These are phyloP conservation scores for Macrosteles quadrilineatus DNA, from an alignment of 1,140 invertebrate genomes.

Conservation along the genomic window DNA sequence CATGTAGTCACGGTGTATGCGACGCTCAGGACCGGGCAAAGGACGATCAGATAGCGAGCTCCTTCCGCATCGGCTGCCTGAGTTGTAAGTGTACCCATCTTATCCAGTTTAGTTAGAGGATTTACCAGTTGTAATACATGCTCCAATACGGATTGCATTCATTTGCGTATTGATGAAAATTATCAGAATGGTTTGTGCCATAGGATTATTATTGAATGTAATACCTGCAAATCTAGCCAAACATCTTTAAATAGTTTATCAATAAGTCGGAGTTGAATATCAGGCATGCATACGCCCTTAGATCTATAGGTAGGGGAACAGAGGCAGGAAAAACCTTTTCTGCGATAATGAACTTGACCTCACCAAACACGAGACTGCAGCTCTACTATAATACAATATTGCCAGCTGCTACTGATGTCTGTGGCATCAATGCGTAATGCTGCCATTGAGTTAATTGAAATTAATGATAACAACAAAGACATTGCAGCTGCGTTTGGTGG, in stretches of 20 bases:
- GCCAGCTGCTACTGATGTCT: conserved; percentile 27
- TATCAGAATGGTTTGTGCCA: conserved; percentile 7
- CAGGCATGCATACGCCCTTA: conserved; percentile 22
- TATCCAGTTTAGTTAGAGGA: neutral
- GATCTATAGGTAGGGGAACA: conserved; percentile 29
- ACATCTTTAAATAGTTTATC: neutral
- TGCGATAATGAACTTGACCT: conserved; percentile 26
- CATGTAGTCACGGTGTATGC: too few relatives aligned
- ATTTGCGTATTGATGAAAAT: neutral
- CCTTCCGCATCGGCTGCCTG: too few relatives aligned
- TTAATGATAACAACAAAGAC: conserved; percentile 27
- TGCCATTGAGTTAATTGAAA: conserved; percentile 20
- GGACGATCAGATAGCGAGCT: too few relatives aligned
- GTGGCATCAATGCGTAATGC: conserved; percentile 31
- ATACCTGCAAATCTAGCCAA: neutral
- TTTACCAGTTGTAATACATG: neutral
- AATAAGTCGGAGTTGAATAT: conserved; percentile 14
- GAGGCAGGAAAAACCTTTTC: conserved; percentile 31
- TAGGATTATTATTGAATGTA: neutral
- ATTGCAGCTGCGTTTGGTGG: conserved; percentile 32
- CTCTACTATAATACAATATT: conserved; percentile 22
- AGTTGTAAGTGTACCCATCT: neutral
- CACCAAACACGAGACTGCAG: conserved; percentile 15
- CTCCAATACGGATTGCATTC: neutral
- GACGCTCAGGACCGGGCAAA: too few relatives aligned